Conservation (phyloP, 2,113 vertebrate genomes). For the Epinephelus fuscoguttatus region DNA sequence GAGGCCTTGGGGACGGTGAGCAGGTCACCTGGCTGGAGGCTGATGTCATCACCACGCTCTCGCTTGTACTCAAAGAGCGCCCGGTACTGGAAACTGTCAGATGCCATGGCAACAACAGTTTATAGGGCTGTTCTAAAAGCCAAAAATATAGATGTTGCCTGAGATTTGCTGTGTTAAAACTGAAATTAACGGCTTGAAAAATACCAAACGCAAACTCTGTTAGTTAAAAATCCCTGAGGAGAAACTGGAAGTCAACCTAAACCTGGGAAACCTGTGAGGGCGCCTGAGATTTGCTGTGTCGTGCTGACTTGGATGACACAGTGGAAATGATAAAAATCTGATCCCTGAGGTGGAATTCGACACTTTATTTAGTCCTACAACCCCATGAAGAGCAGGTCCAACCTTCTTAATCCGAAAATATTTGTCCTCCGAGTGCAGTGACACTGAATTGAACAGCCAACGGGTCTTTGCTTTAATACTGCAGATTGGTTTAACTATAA, state of each 20-base stretch:
- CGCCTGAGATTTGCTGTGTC: conserved; percentile 50
- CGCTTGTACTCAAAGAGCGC: conserved; percentile 88
- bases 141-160: conserved; percentile 21
- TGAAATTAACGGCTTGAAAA: neutral
- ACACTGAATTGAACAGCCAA: neutral
- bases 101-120: conserved; percentile 76
- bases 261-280: conserved; percentile 18
- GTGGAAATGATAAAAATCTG: conserved; percentile 28
- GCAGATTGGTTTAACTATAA: conserved; percentile 1
- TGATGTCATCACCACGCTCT: conserved; percentile 86
- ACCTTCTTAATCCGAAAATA: conserved; percentile 5
- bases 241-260: conserved; percentile 4
- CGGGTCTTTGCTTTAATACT: conserved; percentile 6
- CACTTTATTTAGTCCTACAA: neutral
- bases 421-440: neutral
- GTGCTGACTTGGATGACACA: conserved; percentile 17
- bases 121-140: conserved; percentile 30
- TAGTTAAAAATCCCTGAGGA: conserved; percentile 45
- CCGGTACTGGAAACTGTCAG: conserved; percentile 87
- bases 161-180: conserved; percentile 16
- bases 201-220: conserved; percentile 17
- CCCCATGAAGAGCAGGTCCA: neutral
- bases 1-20: conserved; percentile 82
- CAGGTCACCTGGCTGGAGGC: conserved; percentile 85
- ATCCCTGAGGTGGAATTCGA: conserved; percentile 57